Conservation (phyloP, 2,113 vertebrate species). For the Balaenoptera acutorostrata region DNA sequence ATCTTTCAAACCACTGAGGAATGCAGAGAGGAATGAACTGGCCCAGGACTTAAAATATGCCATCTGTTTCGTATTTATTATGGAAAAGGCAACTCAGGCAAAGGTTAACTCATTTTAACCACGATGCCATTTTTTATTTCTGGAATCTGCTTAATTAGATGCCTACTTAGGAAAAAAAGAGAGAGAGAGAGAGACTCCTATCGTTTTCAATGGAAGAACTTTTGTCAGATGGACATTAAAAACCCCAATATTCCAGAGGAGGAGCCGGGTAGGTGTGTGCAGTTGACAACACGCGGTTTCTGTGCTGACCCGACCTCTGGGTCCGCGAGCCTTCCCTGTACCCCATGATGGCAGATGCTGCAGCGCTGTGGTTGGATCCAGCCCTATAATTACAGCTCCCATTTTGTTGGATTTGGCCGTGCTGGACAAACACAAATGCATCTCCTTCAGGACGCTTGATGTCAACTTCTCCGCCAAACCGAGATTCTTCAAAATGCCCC, state of each 20-base stretch:
- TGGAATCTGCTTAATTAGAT: constrained; percentile 65
- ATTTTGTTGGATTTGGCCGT: accelerated
- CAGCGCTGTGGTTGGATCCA: accelerated
- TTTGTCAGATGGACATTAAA: constrained; percentile 13
- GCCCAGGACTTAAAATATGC: neutral
- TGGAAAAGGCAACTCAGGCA: constrained; percentile 27
- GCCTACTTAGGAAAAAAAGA: neutral
- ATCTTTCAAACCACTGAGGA: neutral
- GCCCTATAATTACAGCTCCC: neutral
- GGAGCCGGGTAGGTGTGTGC: accelerated
- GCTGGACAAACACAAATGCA: neutral
- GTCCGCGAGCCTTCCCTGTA: accelerated
- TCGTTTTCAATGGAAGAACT: constrained; percentile 47
- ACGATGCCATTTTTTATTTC: neutral
- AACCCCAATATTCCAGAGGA: neutral
- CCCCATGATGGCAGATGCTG: accelerated
- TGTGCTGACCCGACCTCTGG: accelerated
- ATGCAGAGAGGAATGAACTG: neutral
- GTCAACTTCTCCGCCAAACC: neutral
- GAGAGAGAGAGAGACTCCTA: neutral
- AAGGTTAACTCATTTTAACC: accelerated
- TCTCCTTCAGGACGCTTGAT: accelerated
- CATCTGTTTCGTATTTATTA: constrained; percentile 61
- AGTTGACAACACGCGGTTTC: accelerated
- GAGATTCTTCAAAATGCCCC: neutral